Percentiles rank a stretch among this genome's conserved stretches.
Evolutionary conservation across 2,113 vertebrate genomes (phyloP).

Genomic region (Baryphthengus martii): DNA sequence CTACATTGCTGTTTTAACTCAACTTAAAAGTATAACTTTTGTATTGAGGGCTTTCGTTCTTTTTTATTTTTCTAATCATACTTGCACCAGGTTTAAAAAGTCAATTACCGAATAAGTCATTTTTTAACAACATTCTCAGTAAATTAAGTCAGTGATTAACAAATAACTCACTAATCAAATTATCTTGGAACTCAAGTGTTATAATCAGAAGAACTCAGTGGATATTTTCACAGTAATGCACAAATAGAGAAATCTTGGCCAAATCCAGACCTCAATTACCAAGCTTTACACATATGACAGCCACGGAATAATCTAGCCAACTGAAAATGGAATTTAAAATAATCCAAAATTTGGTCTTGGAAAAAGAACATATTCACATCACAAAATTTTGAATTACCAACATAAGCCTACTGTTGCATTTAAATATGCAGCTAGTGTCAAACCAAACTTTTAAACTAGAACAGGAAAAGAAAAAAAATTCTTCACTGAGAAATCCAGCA

Average conservation of each 20-base stretch:
- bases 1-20: background rate
- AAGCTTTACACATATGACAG: background rate
- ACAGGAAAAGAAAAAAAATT: background rate
- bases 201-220: background rate
- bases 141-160: background rate
- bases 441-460: background rate
- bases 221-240: background rate
- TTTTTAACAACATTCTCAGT: background rate
- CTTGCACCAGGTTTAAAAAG: background rate
- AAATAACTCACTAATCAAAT: background rate
- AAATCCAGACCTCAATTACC: background rate
- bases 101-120: background rate
- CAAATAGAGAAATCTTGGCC: background rate
- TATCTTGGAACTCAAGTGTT: background rate
- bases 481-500: background rate
- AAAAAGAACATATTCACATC: background rate
- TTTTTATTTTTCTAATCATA: background rate
- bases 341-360: background rate
- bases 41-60: background rate
- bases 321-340: background rate
- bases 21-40: background rate
- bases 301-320: background rate
- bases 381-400: background rate
- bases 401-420: background rate
- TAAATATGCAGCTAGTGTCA: background rate